phyloP scores from a whole-genome alignment of 1,140 invertebrate genomes.

The Cardiocondyla obscurior region DNA sequence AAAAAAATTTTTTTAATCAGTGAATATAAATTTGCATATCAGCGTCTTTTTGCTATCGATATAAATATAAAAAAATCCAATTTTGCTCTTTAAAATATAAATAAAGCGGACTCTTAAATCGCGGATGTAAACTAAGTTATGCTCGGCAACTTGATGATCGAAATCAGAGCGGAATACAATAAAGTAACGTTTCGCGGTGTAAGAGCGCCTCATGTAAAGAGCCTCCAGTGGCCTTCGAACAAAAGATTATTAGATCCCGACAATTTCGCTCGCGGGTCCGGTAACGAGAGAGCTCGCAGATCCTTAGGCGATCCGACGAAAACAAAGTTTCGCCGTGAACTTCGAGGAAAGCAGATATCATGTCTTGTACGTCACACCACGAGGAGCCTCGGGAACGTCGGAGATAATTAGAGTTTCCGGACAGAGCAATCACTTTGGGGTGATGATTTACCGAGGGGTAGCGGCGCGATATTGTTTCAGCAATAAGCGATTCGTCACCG shows the following conservation, averaged over 20 bases:
- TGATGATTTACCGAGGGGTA: constrained; percentile 26
- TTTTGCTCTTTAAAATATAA: not conserved
- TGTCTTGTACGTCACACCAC: not conserved
- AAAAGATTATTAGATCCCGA: constrained; percentile 46
- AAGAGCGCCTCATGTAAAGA: not conserved
- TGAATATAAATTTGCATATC: not conserved
- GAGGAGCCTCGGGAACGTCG: constrained; percentile 11
- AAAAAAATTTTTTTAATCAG: not conserved
- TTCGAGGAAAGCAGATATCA: constrained; percentile 26
- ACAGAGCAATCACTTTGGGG: not conserved
- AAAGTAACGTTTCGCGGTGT: not conserved
- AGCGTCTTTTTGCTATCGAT: not conserved
- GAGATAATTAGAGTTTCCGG: constrained; percentile 40
- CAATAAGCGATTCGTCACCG: constrained; percentile 48
- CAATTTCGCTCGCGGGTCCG: constrained; percentile 12
- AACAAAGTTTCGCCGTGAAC: constrained; percentile 34
- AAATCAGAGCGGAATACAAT: not conserved
- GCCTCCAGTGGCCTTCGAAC: not conserved
- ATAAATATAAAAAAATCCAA: not conserved
- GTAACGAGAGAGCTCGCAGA: constrained; percentile 17
- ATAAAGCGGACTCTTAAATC: not conserved
- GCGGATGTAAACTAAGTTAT: not conserved
- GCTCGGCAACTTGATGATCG: not conserved
- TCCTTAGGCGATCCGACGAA: constrained; percentile 25
- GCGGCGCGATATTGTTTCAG: constrained; percentile 32